Evolutionary conservation across 2,113 vertebrate species (phyloP).

Genomic region (Sprattus sprattus): DNA sequence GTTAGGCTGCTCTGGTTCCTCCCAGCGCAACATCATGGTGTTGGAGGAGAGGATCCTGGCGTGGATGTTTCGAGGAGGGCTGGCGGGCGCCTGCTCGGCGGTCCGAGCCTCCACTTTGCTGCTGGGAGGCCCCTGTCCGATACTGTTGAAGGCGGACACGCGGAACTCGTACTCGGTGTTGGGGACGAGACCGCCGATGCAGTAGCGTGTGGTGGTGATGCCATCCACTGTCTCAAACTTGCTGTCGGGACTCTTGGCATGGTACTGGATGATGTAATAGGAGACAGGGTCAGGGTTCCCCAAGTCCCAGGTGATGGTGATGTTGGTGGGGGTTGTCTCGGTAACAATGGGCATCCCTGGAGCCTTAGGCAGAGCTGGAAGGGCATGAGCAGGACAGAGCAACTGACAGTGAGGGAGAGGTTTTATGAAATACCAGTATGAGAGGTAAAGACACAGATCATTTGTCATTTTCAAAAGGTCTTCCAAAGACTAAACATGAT

Average conservation of each 20-base stretch:
- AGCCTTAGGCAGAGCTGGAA: slow-evolving; percentile 91
- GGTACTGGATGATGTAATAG: slow-evolving; percentile 95
- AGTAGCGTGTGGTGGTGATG: slow-evolving; percentile 98
- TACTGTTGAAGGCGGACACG: slow-evolving; percentile 94
- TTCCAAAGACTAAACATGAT: not conserved
- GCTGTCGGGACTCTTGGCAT: slow-evolving; percentile 90
- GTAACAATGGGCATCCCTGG: slow-evolving; percentile 92
- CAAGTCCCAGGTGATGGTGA: slow-evolving; percentile 98
- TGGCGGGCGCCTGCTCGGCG: slow-evolving; percentile 93
- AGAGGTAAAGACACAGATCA: not conserved
- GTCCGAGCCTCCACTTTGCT: slow-evolving; percentile 89
- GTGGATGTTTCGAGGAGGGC: slow-evolving; percentile 90
- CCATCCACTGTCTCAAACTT: slow-evolving; percentile 93
- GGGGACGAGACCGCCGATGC: slow-evolving; percentile 95
- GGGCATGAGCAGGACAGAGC: slow-evolving; percentile 18
- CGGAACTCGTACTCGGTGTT: slow-evolving; percentile 98
- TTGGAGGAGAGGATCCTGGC: slow-evolving; percentile 90
- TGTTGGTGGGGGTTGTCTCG: slow-evolving; percentile 97
- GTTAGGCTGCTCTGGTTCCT: slow-evolving; percentile 96
- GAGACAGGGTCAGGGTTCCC: slow-evolving; percentile 95
- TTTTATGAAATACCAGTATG: not conserved
- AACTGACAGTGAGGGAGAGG: not conserved
- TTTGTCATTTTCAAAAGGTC: not conserved
- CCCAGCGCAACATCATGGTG: slow-evolving; percentile 98
- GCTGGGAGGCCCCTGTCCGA: slow-evolving; percentile 93